phyloP scores from a whole-genome alignment of 2,888 invertebrate genomes.

The Cenopis cana region DNA sequence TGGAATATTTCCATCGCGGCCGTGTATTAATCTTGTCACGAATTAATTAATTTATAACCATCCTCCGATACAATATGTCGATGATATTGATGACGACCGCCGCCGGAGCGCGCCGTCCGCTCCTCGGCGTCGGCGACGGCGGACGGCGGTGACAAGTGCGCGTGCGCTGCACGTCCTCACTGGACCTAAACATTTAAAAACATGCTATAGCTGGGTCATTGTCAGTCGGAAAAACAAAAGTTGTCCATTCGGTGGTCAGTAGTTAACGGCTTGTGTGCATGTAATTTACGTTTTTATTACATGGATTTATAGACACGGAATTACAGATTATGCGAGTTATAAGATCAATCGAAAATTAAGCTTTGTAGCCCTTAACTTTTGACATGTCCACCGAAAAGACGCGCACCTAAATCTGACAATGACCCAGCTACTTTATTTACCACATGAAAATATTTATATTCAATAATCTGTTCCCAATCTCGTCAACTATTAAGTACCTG shows the following conservation, averaged over 20 bases:
- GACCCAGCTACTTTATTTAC: no score
- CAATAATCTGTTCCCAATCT: slow-evolving; percentile 1
- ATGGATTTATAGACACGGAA: no score
- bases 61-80: slow-evolving; percentile 35
- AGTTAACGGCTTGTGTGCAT: no score
- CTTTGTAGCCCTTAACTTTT: no score
- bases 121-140: background rate
- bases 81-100: slow-evolving; percentile 23
- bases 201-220: no score
- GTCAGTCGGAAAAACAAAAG: no score
- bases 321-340: no score
- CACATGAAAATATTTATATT: background rate
- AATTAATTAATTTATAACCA: slow-evolving; percentile 39
- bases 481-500: slow-evolving; percentile 23
- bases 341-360: no score
- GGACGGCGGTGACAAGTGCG: background rate
- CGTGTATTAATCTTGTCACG: slow-evolving; percentile 40
- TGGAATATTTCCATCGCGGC: slow-evolving; percentile 37
- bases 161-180: background rate
- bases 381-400: no score
- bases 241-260: no score
- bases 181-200: background rate
- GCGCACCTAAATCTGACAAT: no score
- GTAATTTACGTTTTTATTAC: no score
- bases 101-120: slow-evolving; percentile 2